Evolutionary conservation across 2,797 vertebrate genomes (phyloP).

Genomic region (Pachyuromys duprasi): DNA sequence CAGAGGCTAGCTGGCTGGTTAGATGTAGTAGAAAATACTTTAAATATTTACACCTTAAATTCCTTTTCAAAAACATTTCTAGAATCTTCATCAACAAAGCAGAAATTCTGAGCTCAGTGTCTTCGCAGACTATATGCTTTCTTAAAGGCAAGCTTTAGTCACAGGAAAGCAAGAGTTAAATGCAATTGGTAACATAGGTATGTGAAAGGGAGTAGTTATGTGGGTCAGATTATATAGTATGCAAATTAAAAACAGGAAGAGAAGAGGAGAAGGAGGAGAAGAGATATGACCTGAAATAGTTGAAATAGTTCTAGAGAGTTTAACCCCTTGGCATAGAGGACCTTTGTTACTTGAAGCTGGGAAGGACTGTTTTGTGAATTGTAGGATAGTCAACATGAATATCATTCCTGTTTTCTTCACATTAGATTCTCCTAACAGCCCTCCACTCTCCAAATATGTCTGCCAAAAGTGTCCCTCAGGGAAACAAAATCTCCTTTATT

Average conservation of each 20-base stretch:
- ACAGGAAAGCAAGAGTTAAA: not conserved
- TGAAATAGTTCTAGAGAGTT: not conserved
- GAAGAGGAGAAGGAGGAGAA: not conserved
- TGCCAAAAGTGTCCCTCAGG: not conserved
- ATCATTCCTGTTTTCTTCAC: not conserved
- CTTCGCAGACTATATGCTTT: not conserved
- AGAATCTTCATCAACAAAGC: not conserved
- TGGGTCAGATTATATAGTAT: not conserved
- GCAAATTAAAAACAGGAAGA: not conserved
- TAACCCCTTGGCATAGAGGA: not conserved
- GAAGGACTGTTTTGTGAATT: not conserved
- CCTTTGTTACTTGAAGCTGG: not conserved
- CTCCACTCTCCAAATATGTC: not conserved
- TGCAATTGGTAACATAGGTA: not conserved
- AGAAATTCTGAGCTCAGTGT: not conserved
- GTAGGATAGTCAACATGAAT: not conserved
- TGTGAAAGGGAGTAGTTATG: not conserved
- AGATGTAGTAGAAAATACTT: not conserved
- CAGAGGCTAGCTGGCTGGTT: not conserved
- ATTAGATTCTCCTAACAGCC: not conserved
- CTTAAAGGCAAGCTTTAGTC: not conserved
- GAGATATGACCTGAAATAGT: not conserved
- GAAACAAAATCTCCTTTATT: not conserved
- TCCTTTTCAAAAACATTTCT: not conserved
- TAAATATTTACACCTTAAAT: not conserved